These are phyloP conservation scores for Lucilia sericata DNA, from an alignment of 1,140 invertebrate genomes.

Conservation along the genomic window DNA sequence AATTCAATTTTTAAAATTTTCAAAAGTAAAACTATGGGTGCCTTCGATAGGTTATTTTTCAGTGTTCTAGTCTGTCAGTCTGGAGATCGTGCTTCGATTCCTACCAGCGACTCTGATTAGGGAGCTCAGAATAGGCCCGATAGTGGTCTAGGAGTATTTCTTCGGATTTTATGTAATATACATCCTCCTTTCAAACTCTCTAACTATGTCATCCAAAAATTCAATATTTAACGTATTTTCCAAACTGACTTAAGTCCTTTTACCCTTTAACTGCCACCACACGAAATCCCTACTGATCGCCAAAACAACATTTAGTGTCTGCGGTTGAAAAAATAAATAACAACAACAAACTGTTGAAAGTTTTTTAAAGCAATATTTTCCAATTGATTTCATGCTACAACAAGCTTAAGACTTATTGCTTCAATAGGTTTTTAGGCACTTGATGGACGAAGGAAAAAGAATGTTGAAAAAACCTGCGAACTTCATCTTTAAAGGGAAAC, in stretches of 20 bases:
- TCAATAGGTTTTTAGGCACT: neutral
- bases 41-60: no score
- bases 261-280: neutral
- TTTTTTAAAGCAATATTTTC: conserved; percentile 39
- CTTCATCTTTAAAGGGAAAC: neutral
- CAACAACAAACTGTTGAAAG: neutral
- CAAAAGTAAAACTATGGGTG: neutral
- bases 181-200: no score
- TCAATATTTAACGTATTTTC: no score
- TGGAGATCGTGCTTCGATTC: no score
- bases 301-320: conserved; percentile 18
- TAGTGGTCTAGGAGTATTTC: no score
- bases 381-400: conserved; percentile 46
- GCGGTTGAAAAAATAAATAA: neutral
- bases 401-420: neutral
- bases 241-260: neutral
- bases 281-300: neutral
- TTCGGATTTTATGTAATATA: no score
- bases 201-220: no score
- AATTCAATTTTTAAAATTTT: neutral
- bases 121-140: no score
- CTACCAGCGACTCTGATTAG: no score
- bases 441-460: neutral
- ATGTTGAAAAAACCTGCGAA: conserved; percentile 33
- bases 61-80: no score